Percentiles rank a stretch among this genome's conserved stretches.
These are phyloP conservation scores for Phyllotreta cruciferae DNA, from an alignment of 2,888 invertebrate genomes.

Conservation along the genomic window DNA sequence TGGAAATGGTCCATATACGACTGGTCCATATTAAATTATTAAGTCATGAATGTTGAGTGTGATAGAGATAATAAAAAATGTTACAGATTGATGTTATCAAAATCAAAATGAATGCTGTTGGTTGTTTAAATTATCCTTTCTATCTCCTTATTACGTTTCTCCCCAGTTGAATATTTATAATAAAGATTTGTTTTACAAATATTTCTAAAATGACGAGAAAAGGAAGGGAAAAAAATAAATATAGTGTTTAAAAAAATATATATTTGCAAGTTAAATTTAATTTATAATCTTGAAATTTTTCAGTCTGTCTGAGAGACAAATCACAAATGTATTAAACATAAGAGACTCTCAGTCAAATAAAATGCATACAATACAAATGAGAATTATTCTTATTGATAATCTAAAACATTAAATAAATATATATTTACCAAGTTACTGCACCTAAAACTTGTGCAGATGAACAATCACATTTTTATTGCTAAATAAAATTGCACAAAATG, in stretches of 20 bases:
- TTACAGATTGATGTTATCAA: too few relatives aligned
- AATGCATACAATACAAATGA: constrained; percentile 16
- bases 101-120: too few relatives aligned
- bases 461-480: constrained; percentile 54
- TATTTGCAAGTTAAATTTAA: constrained; percentile 21
- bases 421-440: constrained; percentile 37
- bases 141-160: too few relatives aligned
- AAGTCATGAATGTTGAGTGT: too few relatives aligned
- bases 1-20: too few relatives aligned
- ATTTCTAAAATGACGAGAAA: not conserved
- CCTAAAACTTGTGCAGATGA: constrained; percentile 28
- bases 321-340: constrained; percentile 35
- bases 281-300: constrained; percentile 34
- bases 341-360: constrained; percentile 28
- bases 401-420: constrained; percentile 40
- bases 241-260: too few relatives aligned
- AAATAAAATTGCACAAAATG: constrained; percentile 51
- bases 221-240: too few relatives aligned
- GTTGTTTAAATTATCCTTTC: too few relatives aligned
- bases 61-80: too few relatives aligned
- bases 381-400: constrained; percentile 24
- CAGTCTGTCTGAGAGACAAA: constrained; percentile 42
- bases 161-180: too few relatives aligned
- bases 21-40: too few relatives aligned
- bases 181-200: constrained; percentile 6